Evolutionary conservation across 2,797 vertebrate species (phyloP).

Genomic region (Avahi laniger): DNA sequence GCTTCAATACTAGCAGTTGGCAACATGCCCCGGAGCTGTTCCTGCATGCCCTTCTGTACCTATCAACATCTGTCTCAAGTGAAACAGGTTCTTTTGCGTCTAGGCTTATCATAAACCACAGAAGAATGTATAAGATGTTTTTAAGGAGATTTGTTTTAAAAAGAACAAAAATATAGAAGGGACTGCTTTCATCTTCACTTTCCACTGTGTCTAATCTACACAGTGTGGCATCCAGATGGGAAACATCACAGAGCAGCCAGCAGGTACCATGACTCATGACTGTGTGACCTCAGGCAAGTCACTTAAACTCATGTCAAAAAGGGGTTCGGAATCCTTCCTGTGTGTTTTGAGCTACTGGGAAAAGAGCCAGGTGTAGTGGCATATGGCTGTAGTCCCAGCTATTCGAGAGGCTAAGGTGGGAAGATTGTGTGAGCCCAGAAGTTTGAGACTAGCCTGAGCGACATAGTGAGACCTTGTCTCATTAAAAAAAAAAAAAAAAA

Average conservation of each 20-base stretch:
- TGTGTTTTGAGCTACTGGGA: not conserved
- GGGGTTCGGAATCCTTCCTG: not conserved
- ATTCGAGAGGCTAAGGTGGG: not conserved
- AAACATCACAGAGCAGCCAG: no score
- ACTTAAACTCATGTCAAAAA: not conserved
- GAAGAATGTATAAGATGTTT: not conserved
- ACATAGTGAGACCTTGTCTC: not conserved
- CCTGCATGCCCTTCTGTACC: not conserved
- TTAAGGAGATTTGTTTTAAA: not conserved
- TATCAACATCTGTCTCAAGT: not conserved
- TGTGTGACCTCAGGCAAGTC: not conserved
- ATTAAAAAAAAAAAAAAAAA: not conserved
- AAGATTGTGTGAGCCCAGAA: not conserved
- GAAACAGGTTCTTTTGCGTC: not conserved
- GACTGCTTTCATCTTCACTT: not conserved
- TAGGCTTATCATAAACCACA: not conserved
- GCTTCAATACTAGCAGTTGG: not conserved
- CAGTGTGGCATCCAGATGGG: not conserved
- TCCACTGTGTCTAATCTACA: not conserved
- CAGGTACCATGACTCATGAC: not conserved
- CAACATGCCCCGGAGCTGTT: not conserved
- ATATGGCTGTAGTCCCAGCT: not conserved
- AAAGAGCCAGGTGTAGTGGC: not conserved
- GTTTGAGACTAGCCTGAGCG: not conserved
- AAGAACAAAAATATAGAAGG: not conserved